Evolutionary conservation across 2,113 vertebrate species (phyloP).

Genomic region (Connochaetes taurinus): DNA sequence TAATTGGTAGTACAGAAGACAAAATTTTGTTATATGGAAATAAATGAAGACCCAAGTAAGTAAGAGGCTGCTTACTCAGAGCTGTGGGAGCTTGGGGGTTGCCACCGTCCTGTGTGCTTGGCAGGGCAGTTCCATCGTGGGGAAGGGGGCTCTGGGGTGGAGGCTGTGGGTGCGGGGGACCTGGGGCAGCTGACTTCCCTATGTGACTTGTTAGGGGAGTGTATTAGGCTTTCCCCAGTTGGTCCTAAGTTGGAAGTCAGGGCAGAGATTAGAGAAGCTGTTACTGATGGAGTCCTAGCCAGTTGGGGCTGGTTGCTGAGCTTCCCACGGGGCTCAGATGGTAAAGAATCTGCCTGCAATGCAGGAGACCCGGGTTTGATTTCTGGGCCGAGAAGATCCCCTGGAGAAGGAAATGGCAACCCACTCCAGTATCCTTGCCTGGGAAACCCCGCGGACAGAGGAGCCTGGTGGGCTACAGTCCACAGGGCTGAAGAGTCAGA

Average conservation of each 20-base stretch:
- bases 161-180: fast-evolving
- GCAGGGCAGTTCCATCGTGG: fast-evolving
- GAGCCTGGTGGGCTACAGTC: neutral
- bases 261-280: neutral
- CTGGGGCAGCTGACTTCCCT: fast-evolving
- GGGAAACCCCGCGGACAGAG: neutral
- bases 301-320: neutral
- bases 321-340: neutral
- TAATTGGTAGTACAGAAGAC: neutral
- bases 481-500: neutral
- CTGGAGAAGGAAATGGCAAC: neutral
- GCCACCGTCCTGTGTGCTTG: fast-evolving
- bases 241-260: neutral
- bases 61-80: neutral
- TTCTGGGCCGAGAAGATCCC: neutral
- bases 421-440: neutral
- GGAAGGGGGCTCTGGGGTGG: neutral
- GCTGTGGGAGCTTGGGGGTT: neutral
- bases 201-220: neutral
- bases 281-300: fast-evolving
- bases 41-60: neutral
- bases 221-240: neutral
- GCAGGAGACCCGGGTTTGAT: neutral
- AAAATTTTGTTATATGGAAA: neutral
- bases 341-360: neutral